Percentiles rank a stretch among this genome's conserved stretches.
These are phyloP conservation scores for Lepidonotus clava DNA, from an alignment of 2,888 invertebrate species.

Conservation along the genomic window DNA sequence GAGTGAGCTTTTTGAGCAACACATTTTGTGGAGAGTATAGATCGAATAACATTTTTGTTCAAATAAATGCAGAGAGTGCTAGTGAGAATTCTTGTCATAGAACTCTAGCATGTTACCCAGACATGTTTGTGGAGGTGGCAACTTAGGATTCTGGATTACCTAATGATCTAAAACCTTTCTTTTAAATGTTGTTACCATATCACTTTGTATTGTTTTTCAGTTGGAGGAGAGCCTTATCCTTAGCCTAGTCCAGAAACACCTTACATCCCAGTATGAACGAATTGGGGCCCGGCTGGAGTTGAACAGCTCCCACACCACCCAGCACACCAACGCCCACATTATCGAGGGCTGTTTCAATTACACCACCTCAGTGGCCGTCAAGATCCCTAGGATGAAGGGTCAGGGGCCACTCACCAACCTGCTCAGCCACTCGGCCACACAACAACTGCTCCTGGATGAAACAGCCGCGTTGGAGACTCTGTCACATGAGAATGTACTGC, in stretches of 20 bases:
- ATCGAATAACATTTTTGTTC: too few relatives aligned
- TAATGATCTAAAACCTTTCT: too few relatives aligned
- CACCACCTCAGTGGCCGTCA: constrained; percentile 3
- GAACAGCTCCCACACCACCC: background rate
- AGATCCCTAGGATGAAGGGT: constrained; percentile 10
- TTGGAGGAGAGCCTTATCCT: background rate
- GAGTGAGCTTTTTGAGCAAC: too few relatives aligned
- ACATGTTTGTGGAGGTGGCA: background rate
- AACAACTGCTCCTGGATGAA: background rate
- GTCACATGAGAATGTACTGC: background rate
- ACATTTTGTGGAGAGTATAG: too few relatives aligned
- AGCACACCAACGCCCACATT: background rate
- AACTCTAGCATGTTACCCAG: too few relatives aligned
- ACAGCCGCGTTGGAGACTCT: background rate
- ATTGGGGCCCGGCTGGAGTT: background rate
- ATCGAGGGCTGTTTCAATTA: constrained; percentile 1
- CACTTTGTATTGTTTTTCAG: background rate
- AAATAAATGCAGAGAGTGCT: too few relatives aligned
- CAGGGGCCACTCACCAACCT: background rate
- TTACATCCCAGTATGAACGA: background rate
- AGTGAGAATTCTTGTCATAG: too few relatives aligned
- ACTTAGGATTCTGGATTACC: too few relatives aligned
- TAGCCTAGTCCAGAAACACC: background rate
- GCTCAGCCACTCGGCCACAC: background rate
- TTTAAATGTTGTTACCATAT: background rate